Base-by-base conservation (phyloP, 1,140 invertebrate species). In the Bombus fervidus region DNA sequence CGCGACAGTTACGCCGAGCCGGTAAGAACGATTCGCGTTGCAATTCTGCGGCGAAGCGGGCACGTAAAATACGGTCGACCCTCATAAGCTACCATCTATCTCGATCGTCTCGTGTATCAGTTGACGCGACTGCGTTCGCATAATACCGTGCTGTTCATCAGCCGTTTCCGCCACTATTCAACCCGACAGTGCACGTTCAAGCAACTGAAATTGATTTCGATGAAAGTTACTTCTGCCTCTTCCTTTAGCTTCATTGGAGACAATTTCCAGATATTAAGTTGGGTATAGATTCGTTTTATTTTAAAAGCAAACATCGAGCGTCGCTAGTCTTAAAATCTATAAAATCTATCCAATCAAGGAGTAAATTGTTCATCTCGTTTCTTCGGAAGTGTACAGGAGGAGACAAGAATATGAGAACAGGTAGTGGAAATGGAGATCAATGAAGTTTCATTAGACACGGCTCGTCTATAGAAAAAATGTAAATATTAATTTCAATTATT, bases 41-140 rank as follows among this genome's bases (percentile, higher is more conserved):
- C 78, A 59, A 74, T 81, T 69, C 69, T 22, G 31, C 28, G 41
- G 6, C 10, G 31, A 41, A 73, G 39, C 28, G 43, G 13, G 71
- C 37, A 47, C 62, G 25, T 87, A 81, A 85, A 89, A 88, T 88
- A 86, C 68, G 78, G 47, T 68, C 31, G 78, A 77, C 76, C 86
- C 83, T 89, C 77, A 41, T 89, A 89, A 89, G 79, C 81, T 86
- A 31, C 68, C 72, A 74, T 88, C 75, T 73, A 69, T 81, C 78
- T 88, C 73, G 73, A 87, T 87, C 59, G 59, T 73, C 66, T 31
- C n/a, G 34, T 37, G 39, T 78, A 74, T 81, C 79, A 64, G 69
- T 85, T 76, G 69, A 64, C 86, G 68, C n/a, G 75, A 15, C 34
- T 80, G 77, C 83, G 78, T 72, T 85, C 76, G 83, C 64, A 79